Conservation (phyloP, 2,797 vertebrate species). For the Gallinago stenura region DNA sequence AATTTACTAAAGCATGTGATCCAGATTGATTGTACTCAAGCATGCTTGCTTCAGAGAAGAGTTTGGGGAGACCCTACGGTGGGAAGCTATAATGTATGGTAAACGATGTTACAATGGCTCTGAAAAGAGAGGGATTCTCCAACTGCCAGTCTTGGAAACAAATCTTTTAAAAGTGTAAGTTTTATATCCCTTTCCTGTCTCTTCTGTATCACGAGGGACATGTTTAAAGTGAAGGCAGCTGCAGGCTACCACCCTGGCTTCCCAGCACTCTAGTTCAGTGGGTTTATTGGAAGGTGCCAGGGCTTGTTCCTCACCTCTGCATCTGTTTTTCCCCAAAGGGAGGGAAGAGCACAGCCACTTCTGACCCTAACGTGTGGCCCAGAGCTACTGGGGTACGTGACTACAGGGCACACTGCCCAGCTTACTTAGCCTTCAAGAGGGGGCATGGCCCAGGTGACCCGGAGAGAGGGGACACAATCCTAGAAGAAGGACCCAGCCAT, state of each 20-base stretch:
- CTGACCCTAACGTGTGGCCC: accelerated
- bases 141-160: background rate
- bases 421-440: background rate
- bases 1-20: constrained; percentile 35
- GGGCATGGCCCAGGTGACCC: background rate
- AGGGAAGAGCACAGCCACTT: background rate
- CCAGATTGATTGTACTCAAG: background rate
- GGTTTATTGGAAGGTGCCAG: background rate
- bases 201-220: background rate
- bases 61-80: background rate
- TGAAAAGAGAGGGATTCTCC: background rate
- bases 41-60: background rate
- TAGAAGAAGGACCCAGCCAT: background rate
- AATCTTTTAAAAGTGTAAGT: background rate
- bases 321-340: background rate
- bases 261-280: too few relatives aligned
- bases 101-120: background rate
- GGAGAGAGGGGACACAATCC: background rate
- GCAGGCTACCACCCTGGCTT: background rate
- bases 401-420: accelerated
- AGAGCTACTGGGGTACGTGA: background rate
- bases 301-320: background rate
- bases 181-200: background rate
- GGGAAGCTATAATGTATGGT: background rate
- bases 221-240: background rate